Percentiles rank a stretch among this genome's conserved stretches.
These are phyloP conservation scores for Synchiropus splendidus DNA, from an alignment of 2,113 vertebrate species.

Conservation along the genomic window DNA sequence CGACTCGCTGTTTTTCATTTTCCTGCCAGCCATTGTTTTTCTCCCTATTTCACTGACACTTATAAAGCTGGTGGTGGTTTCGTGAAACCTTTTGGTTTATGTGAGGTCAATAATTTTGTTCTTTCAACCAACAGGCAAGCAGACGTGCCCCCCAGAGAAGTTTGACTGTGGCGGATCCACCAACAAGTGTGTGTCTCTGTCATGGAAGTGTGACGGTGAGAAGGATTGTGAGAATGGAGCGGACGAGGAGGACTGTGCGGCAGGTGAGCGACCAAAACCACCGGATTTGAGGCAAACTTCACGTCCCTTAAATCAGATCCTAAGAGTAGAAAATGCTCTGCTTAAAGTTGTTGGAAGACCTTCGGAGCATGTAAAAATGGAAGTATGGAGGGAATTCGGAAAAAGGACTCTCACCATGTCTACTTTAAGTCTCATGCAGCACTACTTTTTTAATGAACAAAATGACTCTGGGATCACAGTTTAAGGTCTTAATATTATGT, in stretches of 20 bases:
- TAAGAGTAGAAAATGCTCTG: no score
- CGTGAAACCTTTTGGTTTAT: no score
- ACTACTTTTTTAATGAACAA: no score
- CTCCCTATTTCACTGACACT: neutral
- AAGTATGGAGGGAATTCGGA: no score
- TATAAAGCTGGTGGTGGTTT: conserved; percentile 21
- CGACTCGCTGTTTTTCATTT: conserved; percentile 21
- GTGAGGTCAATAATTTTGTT: conserved; percentile 32
- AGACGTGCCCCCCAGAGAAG: conserved; percentile 88
- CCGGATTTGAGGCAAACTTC: no score
- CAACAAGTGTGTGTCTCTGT: conserved; percentile 87
- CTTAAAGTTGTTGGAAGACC: no score
- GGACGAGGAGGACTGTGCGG: conserved; percentile 83
- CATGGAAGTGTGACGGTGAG: conserved; percentile 92
- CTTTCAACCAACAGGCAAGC: conserved; percentile 69
- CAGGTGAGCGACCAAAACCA: conserved; percentile 69
- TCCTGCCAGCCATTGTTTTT: conserved; percentile 24
- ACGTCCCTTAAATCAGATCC: no score
- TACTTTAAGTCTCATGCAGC: no score
- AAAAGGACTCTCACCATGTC: no score
- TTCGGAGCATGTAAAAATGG: no score
- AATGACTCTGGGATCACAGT: no score
- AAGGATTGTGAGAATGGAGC: conserved; percentile 89
- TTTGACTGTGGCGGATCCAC: conserved; percentile 86
- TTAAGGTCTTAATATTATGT: no score